Evolutionary conservation across 2,797 vertebrate genomes (phyloP).

Genomic region (Picus viridis): DNA sequence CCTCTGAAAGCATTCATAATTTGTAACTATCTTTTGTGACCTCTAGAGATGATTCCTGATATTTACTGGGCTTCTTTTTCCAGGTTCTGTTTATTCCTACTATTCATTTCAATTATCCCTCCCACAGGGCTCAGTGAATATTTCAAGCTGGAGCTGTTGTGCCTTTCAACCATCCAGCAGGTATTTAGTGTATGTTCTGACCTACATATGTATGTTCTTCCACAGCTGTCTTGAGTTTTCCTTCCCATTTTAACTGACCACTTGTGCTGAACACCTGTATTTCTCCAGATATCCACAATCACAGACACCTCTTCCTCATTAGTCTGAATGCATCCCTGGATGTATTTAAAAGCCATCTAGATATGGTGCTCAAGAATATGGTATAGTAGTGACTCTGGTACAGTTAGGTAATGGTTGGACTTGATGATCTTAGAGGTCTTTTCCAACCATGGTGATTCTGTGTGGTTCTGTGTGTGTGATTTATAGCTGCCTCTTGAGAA

Average conservation of each 20-base stretch:
- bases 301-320: not conserved
- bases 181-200: not conserved
- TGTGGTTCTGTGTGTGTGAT: too few species aligned
- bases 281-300: not conserved
- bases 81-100: not conserved
- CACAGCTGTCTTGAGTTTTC: not conserved
- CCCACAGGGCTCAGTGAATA: rapidly evolving
- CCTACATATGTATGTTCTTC: not conserved
- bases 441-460: too few species aligned
- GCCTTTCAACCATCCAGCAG: not conserved
- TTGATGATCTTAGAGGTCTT: too few species aligned
- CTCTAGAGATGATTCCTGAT: not conserved
- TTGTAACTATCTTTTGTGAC: not conserved
- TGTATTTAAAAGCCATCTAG: too few species aligned
- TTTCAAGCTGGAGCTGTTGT: not conserved
- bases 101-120: not conserved
- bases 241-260: not conserved
- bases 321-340: not conserved
- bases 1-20: not conserved
- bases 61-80: not conserved
- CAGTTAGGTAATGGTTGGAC: too few species aligned
- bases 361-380: too few species aligned
- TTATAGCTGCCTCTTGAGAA: too few species aligned
- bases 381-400: too few species aligned
- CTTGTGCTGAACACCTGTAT: not conserved